Evolutionary conservation across 2,113 vertebrate species (phyloP), one percentile per base, ranked within the genome.

Genomic region (Phrynocephalus versicolor): DNA sequence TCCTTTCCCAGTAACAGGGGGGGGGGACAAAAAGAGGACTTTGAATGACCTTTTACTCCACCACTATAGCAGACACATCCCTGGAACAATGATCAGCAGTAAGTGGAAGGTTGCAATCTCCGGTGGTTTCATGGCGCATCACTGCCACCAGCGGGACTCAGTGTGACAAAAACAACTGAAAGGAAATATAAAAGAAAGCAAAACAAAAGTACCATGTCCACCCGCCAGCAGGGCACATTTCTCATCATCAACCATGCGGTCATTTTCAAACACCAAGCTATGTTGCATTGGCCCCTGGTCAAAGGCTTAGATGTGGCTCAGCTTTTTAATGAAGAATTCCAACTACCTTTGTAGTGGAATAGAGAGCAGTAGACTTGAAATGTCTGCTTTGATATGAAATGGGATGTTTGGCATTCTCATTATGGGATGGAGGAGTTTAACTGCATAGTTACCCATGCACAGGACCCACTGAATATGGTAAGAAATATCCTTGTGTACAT

Each of bases 61-160:
- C 62, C 85, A 79, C n/a, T 84, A 75, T 94, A 82, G 35, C 78
- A 72, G 8, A 73, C 69, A 69, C 64, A 67, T 74, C 45, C 15
- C 83, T 58, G 86, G 65, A 95, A 94, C 88, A 92, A 90, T 79
- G 74, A 79, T 72, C 87, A 86, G 91, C 57, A 85, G 85, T 41
- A 30, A 60, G 60, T 84, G 71, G 80, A 78, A 64, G 39, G 77
- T 80, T 69, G 85, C 89, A 90, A 0, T 51, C 39, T 89, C 79
- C 72, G 19, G 87, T 80, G 89, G 82, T 81, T 86, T 90, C 81
- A 83, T 4, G 0, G 83, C 84, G 62, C 82, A 73, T 77, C 82
- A 81, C 89, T 2, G 79, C 74, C 82, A 51, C 12, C 10, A 87
- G 33, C 0, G 0, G 39, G 37, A 86, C 7, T 30, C 72, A 82